Conservation (phyloP, 2,113 vertebrate genomes). For the Zosterops hypoxanthus region DNA sequence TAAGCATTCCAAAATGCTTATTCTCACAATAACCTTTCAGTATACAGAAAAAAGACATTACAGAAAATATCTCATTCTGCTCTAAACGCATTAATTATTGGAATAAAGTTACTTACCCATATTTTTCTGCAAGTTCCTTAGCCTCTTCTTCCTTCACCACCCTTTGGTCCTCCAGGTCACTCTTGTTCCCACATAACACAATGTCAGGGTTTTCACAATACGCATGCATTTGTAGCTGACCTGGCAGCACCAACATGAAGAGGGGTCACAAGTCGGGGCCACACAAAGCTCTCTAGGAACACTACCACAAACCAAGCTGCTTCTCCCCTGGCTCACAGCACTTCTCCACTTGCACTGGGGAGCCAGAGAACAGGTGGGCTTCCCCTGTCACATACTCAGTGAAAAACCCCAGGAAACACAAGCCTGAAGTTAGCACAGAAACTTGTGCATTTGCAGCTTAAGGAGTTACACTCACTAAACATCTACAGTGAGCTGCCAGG, state of each 20-base stretch:
- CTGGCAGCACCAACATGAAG: conserved; percentile 63
- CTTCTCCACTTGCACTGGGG: not conserved
- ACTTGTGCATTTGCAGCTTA: not conserved
- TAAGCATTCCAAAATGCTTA: not conserved
- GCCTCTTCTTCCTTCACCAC: conserved; percentile 87
- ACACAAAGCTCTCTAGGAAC: not conserved
- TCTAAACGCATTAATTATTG: not conserved
- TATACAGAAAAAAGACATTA: not conserved
- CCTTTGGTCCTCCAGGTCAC: conserved; percentile 90
- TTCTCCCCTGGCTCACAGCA: not conserved
- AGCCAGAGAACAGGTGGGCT: not conserved
- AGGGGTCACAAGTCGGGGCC: not conserved
- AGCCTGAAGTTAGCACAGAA: not conserved
- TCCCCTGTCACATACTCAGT: not conserved
- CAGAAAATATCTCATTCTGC: not conserved
- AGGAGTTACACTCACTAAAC: not conserved
- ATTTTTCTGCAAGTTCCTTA: conserved; percentile 90
- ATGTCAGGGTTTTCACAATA: conserved; percentile 98
- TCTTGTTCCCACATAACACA: conserved; percentile 95
- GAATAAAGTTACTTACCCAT: conserved; percentile 81
- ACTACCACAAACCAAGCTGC: not conserved
- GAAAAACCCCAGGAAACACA: not conserved
- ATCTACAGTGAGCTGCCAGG: not conserved
- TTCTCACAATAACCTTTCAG: not conserved
- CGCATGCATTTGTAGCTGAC: conserved; percentile 93